phyloP scores from a whole-genome alignment of 2,888 invertebrate species.

The Metalampra italica region DNA sequence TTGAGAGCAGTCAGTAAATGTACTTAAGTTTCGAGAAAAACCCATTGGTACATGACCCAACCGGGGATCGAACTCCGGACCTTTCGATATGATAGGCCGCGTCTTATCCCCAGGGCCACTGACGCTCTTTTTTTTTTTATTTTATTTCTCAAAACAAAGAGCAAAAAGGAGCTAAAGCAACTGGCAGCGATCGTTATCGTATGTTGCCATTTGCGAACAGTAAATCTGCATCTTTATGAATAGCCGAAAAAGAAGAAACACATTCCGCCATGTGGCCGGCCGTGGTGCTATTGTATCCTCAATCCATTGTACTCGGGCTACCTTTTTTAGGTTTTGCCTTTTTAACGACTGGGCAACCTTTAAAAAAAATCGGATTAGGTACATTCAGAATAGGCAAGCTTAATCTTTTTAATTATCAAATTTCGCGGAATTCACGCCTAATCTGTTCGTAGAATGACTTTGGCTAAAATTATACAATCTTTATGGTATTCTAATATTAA shows the following conservation, averaged over 20 bases:
- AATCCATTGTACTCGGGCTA: slow-evolving; percentile 55
- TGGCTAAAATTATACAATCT: slow-evolving; percentile 7
- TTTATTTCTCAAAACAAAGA: no score
- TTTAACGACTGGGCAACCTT: slow-evolving; percentile 46
- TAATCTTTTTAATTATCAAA: no score
- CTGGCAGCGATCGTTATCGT: slow-evolving; percentile 33
- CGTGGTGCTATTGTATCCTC: slow-evolving; percentile 54
- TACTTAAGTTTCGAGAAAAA: no score
- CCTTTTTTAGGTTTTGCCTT: slow-evolving; percentile 59
- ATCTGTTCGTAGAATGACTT: slow-evolving; percentile 48
- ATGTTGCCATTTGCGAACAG: slow-evolving; percentile 49
- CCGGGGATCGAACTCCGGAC: no score
- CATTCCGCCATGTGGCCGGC: slow-evolving; percentile 57
- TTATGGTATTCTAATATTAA: neutral
- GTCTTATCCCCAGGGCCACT: no score
- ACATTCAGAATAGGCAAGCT: slow-evolving; percentile 48
- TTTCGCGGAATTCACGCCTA: no score
- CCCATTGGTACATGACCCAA: no score
- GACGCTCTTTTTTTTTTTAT: no score
- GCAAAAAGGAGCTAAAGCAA: slow-evolving; percentile 4
- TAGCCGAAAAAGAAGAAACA: slow-evolving; percentile 51
- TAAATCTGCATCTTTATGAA: slow-evolving; percentile 57
- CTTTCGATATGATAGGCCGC: no score
- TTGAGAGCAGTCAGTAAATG: no score
- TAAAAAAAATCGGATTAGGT: slow-evolving; percentile 55